Evolutionary conservation across 2,113 vertebrate genomes (phyloP), one percentile per base, ranked within the genome.

Genomic region (Crocuta crocuta): DNA sequence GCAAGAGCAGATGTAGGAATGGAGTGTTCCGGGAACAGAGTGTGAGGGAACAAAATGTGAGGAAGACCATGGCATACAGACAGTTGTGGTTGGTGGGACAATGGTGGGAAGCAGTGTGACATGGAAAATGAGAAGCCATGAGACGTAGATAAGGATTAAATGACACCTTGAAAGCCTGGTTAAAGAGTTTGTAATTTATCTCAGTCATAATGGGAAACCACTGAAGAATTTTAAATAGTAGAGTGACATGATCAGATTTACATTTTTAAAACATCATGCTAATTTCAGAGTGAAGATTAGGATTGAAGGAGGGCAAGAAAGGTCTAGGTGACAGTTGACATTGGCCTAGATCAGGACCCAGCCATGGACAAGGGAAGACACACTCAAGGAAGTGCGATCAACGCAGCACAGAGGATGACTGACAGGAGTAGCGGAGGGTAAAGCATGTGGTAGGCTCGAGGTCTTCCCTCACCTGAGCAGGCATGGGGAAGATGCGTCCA

Each of bases 361-460:
- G n/a, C 21, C 63, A 23, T 1, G 3, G 66, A 43, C 15, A 87
- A 39, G 31, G 48, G 11, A 13, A 78, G 15, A 53, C 9, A 4
- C 3, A 2, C 4, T 61, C 33, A 7, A 7, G 33, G 31, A 79
- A 33, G 28, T 11, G 4, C 16, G 4, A 23, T 12, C 66, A 21
- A 13, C 0, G 11, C 26, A 26, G 15, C 26, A 12, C 0, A 5
- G 66, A 19, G 35, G 76, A 13, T 1, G 7, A 26, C 17, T 4
- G 9, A 66, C 70, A 0, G 2, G 71, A 55, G 12, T 43, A 26
- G 17, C 1, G 4, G 31, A 35, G 19, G 45, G 11, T 24, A 10
- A 55, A 0, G 2, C 1, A 17, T 4, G 0, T 2, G 2, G 17
- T 2, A n/a, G 43, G 9, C 28, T 50, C 15, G 2, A 68, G 65